Evolutionary conservation across 2,888 invertebrate species (phyloP), one percentile per base, ranked within the genome.

Genomic region (Aquatica leii): DNA sequence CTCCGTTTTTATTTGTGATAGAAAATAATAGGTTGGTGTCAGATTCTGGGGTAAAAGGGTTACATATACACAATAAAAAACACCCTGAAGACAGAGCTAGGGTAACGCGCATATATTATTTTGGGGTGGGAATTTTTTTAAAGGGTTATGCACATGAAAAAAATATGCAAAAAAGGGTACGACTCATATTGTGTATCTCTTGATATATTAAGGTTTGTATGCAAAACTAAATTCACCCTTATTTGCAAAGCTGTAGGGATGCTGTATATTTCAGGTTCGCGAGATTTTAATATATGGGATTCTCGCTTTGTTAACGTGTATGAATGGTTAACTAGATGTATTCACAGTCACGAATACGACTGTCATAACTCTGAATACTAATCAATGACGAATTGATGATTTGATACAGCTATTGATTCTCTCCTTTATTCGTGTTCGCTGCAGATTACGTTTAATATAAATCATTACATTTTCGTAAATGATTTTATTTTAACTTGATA

Each of bases 311-410:
- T 77, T 77, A 73, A 62, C 59, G 55, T 76, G 73, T 77, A 80
- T 81, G 81, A 81, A 81, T 82, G 82, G 78, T 76, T 82, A 82
- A 82, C 82, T 81, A 82, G 82, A 80, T 80, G 81, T 80, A 81
- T 81, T 81, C 81, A 81, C 71, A 73, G 77, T 77, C 79, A 79
- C 80, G 80, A 79, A 80, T 78, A 72, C 77, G 76, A 79, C 78
- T 81, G 81, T 81, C 81, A 81, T 80, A 81, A 81, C 81, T 63
- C 58, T 77, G 80, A 80, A 80, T 77, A 79, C 78, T 77, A 80
- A 81, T 81, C 81, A 81, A 81, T 81, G 76, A 77, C 76, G 78
- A 78, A 81, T 81, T 80, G 81, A 81, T 80, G 78, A 77, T 76
- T 75, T 73, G 74, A 71, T 74, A 75, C 73, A 73, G 72, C 75